Conservation (phyloP, 2,888 invertebrate genomes). For the Caenorhabditis japonica region DNA sequence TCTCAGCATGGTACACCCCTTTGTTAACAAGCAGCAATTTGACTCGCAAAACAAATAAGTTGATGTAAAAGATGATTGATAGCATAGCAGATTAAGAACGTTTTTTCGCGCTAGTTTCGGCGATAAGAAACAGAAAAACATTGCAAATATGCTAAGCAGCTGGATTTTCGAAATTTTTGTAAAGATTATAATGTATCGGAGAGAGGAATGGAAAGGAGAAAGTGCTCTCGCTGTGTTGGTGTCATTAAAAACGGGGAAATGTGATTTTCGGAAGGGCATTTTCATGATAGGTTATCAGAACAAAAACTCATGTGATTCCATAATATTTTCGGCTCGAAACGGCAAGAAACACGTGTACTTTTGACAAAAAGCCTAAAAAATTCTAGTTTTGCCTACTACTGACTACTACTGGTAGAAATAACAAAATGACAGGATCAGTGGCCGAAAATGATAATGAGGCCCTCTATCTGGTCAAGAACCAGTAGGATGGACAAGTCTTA, state of each 20-base stretch:
- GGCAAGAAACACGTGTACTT: background rate
- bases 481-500: conserved; percentile 14
- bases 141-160: background rate
- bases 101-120: conserved; percentile 16
- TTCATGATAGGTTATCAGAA: conserved; percentile 7
- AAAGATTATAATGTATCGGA: conserved; percentile 7
- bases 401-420: background rate
- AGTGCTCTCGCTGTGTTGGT: background rate
- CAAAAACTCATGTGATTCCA: background rate
- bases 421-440: conserved; percentile 8
- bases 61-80: conserved; percentile 35
- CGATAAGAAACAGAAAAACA: conserved; percentile 8
- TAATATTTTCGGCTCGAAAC: no score
- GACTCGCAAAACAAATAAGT: conserved; percentile 32
- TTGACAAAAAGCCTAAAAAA: no score
- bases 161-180: conserved; percentile 31
- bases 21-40: conserved; percentile 38
- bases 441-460: conserved; percentile 22
- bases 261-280: conserved; percentile 8
- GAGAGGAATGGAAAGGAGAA: no score
- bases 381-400: background rate
- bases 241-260: conserved; percentile 1
- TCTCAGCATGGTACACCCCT: conserved; percentile 31
- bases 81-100: conserved; percentile 46
- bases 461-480: conserved; percentile 40